Base-by-base conservation (phyloP, 2,113 vertebrate genomes). In the Perca flavescens region DNA sequence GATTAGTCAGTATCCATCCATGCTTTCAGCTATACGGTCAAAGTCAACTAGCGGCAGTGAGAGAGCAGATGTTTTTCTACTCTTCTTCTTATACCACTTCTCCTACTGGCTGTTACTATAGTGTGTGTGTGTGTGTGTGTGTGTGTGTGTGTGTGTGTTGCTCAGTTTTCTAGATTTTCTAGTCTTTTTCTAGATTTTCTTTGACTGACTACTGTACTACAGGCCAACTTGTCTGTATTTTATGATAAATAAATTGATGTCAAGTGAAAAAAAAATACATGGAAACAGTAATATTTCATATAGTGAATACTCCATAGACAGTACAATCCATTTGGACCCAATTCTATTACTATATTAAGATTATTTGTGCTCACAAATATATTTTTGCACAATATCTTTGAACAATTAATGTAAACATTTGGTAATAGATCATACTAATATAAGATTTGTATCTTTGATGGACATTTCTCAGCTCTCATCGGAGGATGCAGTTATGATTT, bases 61-160 rank as follows among this genome's bases (percentile, higher is more conserved):
- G 57, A 50, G n/a, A 75, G 53, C 86, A 86, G 77, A 87, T 85
- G 87, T 77, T 90, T 85, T 75, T 82, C 46, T 56, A 7, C 46
- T 69, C 36, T 31, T 17, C 36, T 71, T 53, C 49, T 56, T 49
- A 68, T 49, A 86, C 57, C 49, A 65, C 63, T 17, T 56, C 54
- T 21, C 58, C 65, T 36, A 16, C 66, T 66, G 56, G 53, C 57
- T 46, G 73, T 68, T 77, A 49, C 74, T 75, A 53, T 31, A 60
- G 12, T 47, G 46, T 69, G 28, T 11, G 15, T 43, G 13, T 34
- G 47, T 60, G 75, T 57, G 50, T 31, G 60, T 34, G 52, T 40
- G 58, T 53, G n/a, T 46, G 77, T 25, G 34, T 17, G 36, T 22
- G 62, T 36, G 5, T 4, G 3, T 28, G 71, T 52, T 46, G 57